Percentiles rank a stretch among this genome's conserved stretches.
Evolutionary conservation across 2,797 vertebrate species (phyloP).

Genomic region (Microtus californicus): DNA sequence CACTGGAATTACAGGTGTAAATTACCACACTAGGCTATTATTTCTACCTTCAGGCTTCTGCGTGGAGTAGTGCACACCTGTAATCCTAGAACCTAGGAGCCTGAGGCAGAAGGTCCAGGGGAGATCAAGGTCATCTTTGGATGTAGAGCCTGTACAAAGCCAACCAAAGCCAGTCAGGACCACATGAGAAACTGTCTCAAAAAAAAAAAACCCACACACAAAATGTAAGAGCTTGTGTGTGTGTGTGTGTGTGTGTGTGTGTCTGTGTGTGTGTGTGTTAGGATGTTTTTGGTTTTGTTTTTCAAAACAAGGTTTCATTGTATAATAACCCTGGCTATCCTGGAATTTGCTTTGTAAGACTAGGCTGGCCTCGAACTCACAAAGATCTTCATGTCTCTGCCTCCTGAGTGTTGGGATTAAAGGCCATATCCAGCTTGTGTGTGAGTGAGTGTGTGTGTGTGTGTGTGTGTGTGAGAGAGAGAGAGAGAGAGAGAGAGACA

Average conservation of each 20-base stretch:
- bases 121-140: not conserved
- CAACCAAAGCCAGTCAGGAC: not conserved
- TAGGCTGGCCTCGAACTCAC: not conserved
- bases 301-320: not conserved
- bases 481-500: too few species aligned
- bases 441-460: not conserved
- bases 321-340: not conserved
- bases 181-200: not conserved
- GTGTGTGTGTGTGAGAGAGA: not conserved
- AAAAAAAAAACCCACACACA: not conserved
- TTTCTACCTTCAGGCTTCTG: slow-evolving; percentile 4
- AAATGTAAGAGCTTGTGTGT: too few species aligned
- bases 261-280: not conserved
- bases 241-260: too few species aligned
- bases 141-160: not conserved
- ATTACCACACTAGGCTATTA: not conserved
- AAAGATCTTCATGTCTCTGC: too few species aligned
- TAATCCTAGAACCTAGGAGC: not conserved
- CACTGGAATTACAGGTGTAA: not conserved
- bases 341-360: not conserved
- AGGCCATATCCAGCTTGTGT: not conserved
- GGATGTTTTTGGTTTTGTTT: not conserved
- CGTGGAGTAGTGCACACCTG: not conserved
- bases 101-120: not conserved
- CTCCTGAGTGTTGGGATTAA: not conserved